Evolutionary conservation across 1,140 invertebrate genomes (phyloP).

Genomic region (Maconellicoccus hirsutus): DNA sequence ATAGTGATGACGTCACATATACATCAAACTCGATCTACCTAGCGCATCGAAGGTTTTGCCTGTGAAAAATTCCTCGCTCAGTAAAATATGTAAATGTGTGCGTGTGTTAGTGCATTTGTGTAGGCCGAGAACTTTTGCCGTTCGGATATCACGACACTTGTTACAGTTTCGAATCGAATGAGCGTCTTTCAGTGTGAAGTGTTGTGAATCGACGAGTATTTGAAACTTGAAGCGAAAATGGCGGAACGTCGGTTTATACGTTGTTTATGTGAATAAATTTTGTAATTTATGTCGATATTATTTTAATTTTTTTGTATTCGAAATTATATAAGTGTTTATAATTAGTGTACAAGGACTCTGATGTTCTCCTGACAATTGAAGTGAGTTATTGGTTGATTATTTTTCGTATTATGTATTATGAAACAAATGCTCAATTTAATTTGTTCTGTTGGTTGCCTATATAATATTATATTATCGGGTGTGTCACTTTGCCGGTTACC

Average conservation of each 20-base stretch:
- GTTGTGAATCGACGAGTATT: not conserved
- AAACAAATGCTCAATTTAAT: not conserved
- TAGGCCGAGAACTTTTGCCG: not conserved
- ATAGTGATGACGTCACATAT: too few relatives aligned
- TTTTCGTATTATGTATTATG: not conserved
- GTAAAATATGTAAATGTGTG: not conserved
- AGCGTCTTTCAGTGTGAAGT: constrained; percentile 1
- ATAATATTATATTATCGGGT: not conserved
- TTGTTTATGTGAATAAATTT: constrained; percentile 6
- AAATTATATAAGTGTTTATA: not conserved
- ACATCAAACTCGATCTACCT: not conserved
- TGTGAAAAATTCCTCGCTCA: not conserved
- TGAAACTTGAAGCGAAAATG: constrained; percentile 4
- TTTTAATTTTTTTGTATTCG: not conserved
- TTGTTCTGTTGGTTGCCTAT: not conserved
- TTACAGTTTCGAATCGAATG: not conserved
- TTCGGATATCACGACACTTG: not conserved
- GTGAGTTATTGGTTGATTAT: not conserved
- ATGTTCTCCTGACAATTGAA: constrained; percentile 3
- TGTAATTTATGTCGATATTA: not conserved
- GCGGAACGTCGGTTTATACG: not conserved
- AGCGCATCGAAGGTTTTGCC: not conserved
- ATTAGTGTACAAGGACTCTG: not conserved
- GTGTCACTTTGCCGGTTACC: not conserved
- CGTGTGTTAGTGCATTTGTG: not conserved